Conservation (phyloP, 1,140 invertebrate species). For the Sesamia nonagrioides region DNA sequence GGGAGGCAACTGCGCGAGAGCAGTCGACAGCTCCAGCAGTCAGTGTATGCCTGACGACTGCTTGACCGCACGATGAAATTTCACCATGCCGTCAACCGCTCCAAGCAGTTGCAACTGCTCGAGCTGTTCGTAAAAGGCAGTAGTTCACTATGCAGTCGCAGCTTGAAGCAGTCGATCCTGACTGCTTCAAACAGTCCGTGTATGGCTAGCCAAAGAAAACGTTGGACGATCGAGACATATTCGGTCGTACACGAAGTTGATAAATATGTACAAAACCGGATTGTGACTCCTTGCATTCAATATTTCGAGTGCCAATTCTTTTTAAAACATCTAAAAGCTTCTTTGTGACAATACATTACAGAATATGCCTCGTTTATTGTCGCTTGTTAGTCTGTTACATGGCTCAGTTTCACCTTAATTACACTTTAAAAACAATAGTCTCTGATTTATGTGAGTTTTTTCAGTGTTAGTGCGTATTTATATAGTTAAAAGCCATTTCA, state of each 20-base stretch:
- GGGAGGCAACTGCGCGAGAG: too few relatives aligned
- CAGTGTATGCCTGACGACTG: too few relatives aligned
- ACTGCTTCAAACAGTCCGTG: too few relatives aligned
- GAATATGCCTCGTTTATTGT: constrained; percentile 12
- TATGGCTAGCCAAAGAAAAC: neutral
- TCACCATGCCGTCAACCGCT: too few relatives aligned
- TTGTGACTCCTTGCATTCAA: neutral
- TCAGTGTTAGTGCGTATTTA: constrained; percentile 17
- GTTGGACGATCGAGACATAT: neutral
- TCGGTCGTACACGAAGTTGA: constrained; percentile 5
- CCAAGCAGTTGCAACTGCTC: too few relatives aligned
- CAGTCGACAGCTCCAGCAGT: too few relatives aligned
- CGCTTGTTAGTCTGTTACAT: neutral
- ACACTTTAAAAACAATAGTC: constrained; percentile 9
- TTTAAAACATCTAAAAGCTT: constrained; percentile 15
- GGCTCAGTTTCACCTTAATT: constrained; percentile 23
- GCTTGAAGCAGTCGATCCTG: too few relatives aligned
- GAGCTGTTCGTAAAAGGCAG: too few relatives aligned
- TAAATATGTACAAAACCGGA: constrained; percentile 4
- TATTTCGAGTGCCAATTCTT: constrained; percentile 25
- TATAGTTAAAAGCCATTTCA: constrained; percentile 33
- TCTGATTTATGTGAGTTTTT: constrained; percentile 24
- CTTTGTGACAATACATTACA: constrained; percentile 4
- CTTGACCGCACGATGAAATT: too few relatives aligned
- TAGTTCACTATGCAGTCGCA: too few relatives aligned